Percentiles rank a stretch among this genome's conserved stretches.
These are phyloP conservation scores for Nerophis lumbriciformis DNA, from an alignment of 2,113 vertebrate genomes.

Conservation along the genomic window DNA sequence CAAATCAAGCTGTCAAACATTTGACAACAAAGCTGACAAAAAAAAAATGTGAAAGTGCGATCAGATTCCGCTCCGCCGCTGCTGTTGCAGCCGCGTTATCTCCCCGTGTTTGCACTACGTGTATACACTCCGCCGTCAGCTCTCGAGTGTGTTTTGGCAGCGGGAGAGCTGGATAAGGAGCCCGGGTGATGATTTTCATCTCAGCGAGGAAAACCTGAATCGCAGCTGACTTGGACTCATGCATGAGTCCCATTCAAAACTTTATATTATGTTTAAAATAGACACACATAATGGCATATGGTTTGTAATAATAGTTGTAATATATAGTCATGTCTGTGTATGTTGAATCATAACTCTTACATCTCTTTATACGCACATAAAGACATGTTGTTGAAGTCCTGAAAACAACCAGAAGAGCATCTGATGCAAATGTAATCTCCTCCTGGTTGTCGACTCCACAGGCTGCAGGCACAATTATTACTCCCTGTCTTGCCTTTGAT, in stretches of 20 bases:
- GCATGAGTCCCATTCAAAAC: neutral
- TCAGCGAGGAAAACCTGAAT: conserved; percentile 50
- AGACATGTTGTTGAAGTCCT: conserved; percentile 19
- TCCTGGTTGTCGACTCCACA: conserved; percentile 27
- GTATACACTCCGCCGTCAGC: conserved; percentile 19
- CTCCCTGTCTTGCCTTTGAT: conserved; percentile 45
- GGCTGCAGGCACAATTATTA: conserved; percentile 50
- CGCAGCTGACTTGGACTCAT: conserved; percentile 29
- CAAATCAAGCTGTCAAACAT: neutral
- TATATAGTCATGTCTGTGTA: no score
- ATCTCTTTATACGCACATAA: conserved; percentile 3
- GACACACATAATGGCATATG: neutral
- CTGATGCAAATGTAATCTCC: conserved; percentile 38
- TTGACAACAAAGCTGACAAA: neutral
- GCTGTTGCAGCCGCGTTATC: conserved; percentile 16
- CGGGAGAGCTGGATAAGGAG: conserved; percentile 43
- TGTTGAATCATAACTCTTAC: no score
- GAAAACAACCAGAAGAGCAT: conserved; percentile 21
- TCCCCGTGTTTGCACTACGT: neutral
- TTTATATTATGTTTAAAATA: neutral
- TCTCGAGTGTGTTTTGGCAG: conserved; percentile 52
- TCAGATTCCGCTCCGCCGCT: conserved; percentile 8
- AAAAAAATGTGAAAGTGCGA: conserved; percentile 7
- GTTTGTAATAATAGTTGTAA: no score
- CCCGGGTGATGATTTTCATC: conserved; percentile 51